Evolutionary conservation across 2,113 vertebrate genomes (phyloP).

Genomic region (Apodemus speciosus): DNA sequence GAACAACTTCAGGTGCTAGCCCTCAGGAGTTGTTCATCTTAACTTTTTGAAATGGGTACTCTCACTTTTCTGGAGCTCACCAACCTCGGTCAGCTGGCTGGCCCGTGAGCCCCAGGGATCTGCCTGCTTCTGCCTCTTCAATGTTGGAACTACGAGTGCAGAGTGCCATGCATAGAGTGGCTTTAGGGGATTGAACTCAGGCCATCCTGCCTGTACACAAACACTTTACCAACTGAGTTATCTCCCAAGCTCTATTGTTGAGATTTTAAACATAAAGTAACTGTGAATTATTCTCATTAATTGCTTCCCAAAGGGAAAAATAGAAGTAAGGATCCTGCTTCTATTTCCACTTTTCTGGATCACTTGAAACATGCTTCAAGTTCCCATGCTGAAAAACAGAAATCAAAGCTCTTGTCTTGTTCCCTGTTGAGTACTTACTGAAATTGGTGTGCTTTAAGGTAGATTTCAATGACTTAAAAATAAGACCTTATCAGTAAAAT

Average conservation of each 20-base stretch:
- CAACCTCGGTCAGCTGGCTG: background rate
- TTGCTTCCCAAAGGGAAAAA: constrained; percentile 42
- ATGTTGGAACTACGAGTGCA: background rate
- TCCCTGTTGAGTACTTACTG: constrained; percentile 49
- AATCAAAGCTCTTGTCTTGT: constrained; percentile 56
- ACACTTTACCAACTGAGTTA: background rate
- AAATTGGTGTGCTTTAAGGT: constrained; percentile 48
- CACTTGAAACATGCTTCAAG: constrained; percentile 57
- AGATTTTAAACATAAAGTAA: constrained; percentile 67
- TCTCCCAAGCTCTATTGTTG: background rate
- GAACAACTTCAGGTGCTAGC: background rate
- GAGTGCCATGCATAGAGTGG: background rate
- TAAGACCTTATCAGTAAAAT: constrained; percentile 17
- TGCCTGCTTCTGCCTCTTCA: background rate
- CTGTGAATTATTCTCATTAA: constrained; percentile 51
- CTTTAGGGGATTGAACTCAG: background rate
- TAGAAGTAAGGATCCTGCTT: constrained; percentile 31
- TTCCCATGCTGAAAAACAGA: constrained; percentile 51
- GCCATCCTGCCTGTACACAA: background rate
- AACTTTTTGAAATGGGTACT: background rate
- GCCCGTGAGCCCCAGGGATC: background rate
- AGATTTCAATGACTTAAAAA: constrained; percentile 51
- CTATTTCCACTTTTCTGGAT: constrained; percentile 31
- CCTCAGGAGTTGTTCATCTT: background rate
- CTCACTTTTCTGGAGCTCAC: background rate